Percentiles rank a stretch among this genome's conserved stretches.
Conservation (phyloP, 2,888 invertebrate genomes). For the Carterocephalus palaemon region DNA sequence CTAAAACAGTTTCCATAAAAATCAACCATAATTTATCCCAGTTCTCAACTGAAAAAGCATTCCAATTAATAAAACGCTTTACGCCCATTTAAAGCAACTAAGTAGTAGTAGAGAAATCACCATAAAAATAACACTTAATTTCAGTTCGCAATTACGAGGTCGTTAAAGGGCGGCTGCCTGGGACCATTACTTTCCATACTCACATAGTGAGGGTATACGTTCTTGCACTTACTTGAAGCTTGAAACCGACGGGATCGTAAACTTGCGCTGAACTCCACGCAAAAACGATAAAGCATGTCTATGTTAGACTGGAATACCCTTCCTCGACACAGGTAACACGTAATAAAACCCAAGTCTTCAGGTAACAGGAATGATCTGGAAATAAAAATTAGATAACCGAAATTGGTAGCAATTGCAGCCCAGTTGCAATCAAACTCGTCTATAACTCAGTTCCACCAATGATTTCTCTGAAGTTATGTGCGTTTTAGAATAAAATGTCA, state of each 20-base stretch:
- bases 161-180: constrained; percentile 71
- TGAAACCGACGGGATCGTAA: constrained; percentile 55
- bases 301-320: constrained; percentile 6
- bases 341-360: no score
- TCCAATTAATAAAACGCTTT: constrained; percentile 75
- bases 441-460: no score
- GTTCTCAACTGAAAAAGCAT: constrained; percentile 32
- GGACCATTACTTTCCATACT: constrained; percentile 63
- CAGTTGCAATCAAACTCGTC: no score
- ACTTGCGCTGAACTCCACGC: constrained; percentile 32
- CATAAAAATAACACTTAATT: constrained; percentile 80
- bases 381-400: no score
- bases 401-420: no score
- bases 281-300: constrained; percentile 19
- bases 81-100: constrained; percentile 75
- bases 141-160: constrained; percentile 74
- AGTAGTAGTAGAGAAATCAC: constrained; percentile 77
- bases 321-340: no score
- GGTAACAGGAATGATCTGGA: no score
- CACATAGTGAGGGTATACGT: constrained; percentile 27
- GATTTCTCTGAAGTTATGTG: no score
- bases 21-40: constrained; percentile 24
- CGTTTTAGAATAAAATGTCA: no score
- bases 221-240: constrained; percentile 44
- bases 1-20: no score